Conservation (phyloP, 1,140 invertebrate genomes). For the Zaprionus inermis region DNA sequence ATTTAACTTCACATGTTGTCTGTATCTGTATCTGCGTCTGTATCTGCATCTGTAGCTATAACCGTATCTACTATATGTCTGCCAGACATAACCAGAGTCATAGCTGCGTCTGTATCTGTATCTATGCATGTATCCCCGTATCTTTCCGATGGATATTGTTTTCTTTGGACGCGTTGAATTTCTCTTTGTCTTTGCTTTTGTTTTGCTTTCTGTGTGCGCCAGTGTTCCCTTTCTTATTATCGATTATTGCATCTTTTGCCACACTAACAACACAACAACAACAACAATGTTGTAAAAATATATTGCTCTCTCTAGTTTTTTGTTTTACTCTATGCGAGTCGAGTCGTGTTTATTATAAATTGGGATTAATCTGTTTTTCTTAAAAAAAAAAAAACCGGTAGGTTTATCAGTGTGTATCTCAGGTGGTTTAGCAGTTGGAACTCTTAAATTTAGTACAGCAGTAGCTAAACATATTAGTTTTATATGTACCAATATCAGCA, state of each 20-base stretch:
- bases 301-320: constrained; percentile 12
- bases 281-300: constrained; percentile 7
- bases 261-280: constrained; percentile 26
- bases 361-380: background rate
- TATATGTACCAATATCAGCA: background rate
- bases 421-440: background rate
- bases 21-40: constrained; percentile 45
- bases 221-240: constrained; percentile 59
- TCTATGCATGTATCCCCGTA: constrained; percentile 33
- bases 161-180: constrained; percentile 64
- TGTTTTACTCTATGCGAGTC: background rate
- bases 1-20: constrained; percentile 56
- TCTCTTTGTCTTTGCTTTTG: constrained; percentile 48
- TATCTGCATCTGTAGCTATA: constrained; percentile 9
- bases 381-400: no score
- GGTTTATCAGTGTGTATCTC: background rate
- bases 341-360: background rate
- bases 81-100: background rate
- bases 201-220: constrained; percentile 32
- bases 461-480: background rate
- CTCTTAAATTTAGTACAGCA: background rate
- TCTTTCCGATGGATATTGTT: constrained; percentile 45
- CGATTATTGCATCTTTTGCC: constrained; percentile 73
- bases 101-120: constrained; percentile 15
- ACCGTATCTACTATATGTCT: constrained; percentile 3